Base-by-base conservation (phyloP, 1,140 invertebrate species). In the Achatina immaculata region DNA sequence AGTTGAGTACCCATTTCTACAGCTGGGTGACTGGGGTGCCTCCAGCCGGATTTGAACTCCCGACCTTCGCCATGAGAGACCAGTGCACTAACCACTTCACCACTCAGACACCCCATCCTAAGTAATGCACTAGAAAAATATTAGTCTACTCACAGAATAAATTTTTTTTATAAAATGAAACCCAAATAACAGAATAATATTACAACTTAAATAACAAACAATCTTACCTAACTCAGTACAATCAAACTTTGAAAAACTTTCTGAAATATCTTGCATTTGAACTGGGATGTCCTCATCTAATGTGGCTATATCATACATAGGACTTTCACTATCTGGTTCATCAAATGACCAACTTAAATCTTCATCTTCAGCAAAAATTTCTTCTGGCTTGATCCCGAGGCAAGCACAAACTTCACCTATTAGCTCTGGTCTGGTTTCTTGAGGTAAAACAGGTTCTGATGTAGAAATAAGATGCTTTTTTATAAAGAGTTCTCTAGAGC, bases 181-280 rank as follows among this genome's bases (percentile, higher is more conserved):
- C 9, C 9, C 24, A 65, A 65, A 65, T 9, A 65, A 65, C 62
- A n/a, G n/a, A 11, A n/a, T 14, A n/a, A n/a, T n/a, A n/a, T n/a
- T n/a, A n/a, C n/a, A n/a, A n/a, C n/a, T n/a, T n/a, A n/a, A n/a
- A n/a, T n/a, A n/a, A n/a, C n/a, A n/a, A n/a, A n/a, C n/a, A 11
- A 34, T 65, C 9, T 69, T 43, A 69, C 68, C 68, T 21, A 43
- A 40, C 9, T 69, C 68, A 24, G 68, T 3, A 9, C 24, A 28
- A 28, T 40, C 16, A 69, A 69, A 69, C 40, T 69, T 69, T 24
- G n/a, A 24, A 69, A 69, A 69, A 28, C 11, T n/a, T 69, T 69
- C 68, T 40, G 36, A 9, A 69, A 24, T 21, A 19, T 69, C 24
- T n/a, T n/a, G 36, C 40, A 24, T 34, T 6, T 69, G 36, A 38